A percentile compares a stretch with the other conserved stretches of the same genome.
These are phyloP conservation scores for Speoplatyrhinus poulsoni DNA, from an alignment of 2,113 vertebrate genomes.

Conservation along the genomic window DNA sequence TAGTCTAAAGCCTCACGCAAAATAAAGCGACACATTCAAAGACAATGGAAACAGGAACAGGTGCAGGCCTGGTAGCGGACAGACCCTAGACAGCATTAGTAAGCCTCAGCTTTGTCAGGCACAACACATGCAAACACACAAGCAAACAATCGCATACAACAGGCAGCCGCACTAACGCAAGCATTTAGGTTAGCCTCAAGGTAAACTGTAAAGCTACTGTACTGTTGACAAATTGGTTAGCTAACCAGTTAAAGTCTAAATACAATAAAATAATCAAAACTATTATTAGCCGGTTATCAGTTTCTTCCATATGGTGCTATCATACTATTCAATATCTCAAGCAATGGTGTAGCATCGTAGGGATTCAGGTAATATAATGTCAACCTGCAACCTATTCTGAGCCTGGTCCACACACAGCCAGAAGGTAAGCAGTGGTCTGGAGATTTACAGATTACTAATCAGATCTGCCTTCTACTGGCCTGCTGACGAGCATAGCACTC, in stretches of 20 bases:
- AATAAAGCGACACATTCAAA: constrained; percentile 36
- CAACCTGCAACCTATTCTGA: no score
- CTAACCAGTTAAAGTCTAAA: no score
- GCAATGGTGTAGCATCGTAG: no score
- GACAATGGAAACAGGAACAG: constrained; percentile 17
- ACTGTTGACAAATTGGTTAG: no score
- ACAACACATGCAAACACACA: constrained; percentile 7
- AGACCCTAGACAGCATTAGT: background rate
- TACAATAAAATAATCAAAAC: no score
- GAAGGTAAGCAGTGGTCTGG: constrained; percentile 56
- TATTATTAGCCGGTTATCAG: no score
- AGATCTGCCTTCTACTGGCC: constrained; percentile 41
- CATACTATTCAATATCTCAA: no score
- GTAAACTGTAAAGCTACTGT: no score
- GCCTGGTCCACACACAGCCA: background rate
- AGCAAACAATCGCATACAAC: background rate
- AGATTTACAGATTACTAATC: constrained; percentile 50
- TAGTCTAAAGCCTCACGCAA: constrained; percentile 36
- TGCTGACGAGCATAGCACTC: constrained; percentile 52
- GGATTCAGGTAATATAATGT: no score
- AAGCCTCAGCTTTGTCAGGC: background rate
- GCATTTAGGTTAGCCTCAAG: no score
- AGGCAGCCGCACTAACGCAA: background rate
- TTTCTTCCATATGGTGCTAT: no score
- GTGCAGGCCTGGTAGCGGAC: constrained; percentile 1